phyloP scores from a whole-genome alignment of 2,797 vertebrate genomes.

The Hephaestus fuliginosus region DNA sequence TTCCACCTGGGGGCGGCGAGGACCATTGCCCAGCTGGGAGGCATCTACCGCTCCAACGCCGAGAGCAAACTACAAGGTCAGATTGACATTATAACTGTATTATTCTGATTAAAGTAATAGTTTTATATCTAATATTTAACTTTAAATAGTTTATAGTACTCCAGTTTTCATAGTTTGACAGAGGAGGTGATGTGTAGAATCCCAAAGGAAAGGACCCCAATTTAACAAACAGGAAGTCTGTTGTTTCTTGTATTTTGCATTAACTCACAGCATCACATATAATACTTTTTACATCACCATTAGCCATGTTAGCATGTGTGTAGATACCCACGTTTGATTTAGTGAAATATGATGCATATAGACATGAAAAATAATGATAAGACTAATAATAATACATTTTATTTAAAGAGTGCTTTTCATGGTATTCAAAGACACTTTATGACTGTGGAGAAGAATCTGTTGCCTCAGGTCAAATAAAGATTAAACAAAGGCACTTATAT shows the following conservation, averaged over 20 bases:
- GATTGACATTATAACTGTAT: neutral
- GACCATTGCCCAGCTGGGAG: constrained; percentile 90
- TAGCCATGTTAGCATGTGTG: too few species aligned
- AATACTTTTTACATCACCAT: too few species aligned
- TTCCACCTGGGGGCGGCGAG: constrained; percentile 93
- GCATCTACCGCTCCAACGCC: constrained; percentile 90
- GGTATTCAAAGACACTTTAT: too few species aligned
- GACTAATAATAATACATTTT: too few species aligned
- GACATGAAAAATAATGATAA: neutral
- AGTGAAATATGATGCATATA: neutral
- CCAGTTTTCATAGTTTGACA: neutral
- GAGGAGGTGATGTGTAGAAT: neutral
- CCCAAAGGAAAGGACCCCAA: neutral
- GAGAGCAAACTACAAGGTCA: constrained; percentile 91
- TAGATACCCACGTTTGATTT: neutral
- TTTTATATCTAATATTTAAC: too few species aligned
- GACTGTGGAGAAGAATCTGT: too few species aligned
- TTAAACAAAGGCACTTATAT: too few species aligned
- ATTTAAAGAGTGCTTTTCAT: too few species aligned
- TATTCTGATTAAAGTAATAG: too few species aligned
- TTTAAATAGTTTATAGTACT: neutral
- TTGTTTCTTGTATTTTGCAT: neutral
- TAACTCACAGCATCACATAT: neutral
- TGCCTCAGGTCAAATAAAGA: too few species aligned
- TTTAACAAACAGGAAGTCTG: neutral